Evolutionary conservation across 2,797 vertebrate species (phyloP), one percentile per base, ranked within the genome.

Genomic region (Ispidina picta): DNA sequence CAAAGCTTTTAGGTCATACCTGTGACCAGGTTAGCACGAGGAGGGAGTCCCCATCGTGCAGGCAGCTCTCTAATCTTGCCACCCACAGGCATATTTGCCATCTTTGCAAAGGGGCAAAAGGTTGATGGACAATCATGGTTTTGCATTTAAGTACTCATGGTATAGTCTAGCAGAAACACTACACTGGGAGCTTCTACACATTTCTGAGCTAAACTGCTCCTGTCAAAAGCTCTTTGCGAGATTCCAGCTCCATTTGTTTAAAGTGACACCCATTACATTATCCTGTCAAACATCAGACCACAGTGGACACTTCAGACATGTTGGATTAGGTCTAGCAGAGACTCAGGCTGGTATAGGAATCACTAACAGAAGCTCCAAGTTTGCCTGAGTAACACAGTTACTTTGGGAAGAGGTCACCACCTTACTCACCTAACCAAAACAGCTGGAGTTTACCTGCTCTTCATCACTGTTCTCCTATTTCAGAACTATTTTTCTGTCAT

Each of bases 281-380:
- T 12, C 39, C 62, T 86, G 72, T 94, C 89, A 92, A 88, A 83
- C 65, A 92, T 29, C 74, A 86, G 83, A 80, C 74, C 64, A 74
- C 54, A 92, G 68, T 65, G 68, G 77, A 72, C 64, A 15, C 69
- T 86, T 86, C 58, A 85, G n/a, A 83, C 48, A 55, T 0, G 0
- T 8, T 86, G 86, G 88, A 92, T 73, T 59, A 84, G 35, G 39
- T 89, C 81, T 81, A 96, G 74, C 41, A 80, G 26, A 62, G 54
- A 70, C 11, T 68, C 37, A 88, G 15, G 17, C 12, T 82, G 49
- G n/a, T 64, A 79, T 43, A 41, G 78, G 55, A 84, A 84, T 23
- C 41, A 49, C 49, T 71, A 25, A 58, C 10, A 79, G 56, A 91
- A 91, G 44, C 37, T 71, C 16, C 35, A 93, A 48, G 33, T 82